Percentiles rank a stretch among this genome's conserved stretches.
Evolutionary conservation across 1,140 invertebrate species (phyloP).

Genomic region (Prorops nasuta): DNA sequence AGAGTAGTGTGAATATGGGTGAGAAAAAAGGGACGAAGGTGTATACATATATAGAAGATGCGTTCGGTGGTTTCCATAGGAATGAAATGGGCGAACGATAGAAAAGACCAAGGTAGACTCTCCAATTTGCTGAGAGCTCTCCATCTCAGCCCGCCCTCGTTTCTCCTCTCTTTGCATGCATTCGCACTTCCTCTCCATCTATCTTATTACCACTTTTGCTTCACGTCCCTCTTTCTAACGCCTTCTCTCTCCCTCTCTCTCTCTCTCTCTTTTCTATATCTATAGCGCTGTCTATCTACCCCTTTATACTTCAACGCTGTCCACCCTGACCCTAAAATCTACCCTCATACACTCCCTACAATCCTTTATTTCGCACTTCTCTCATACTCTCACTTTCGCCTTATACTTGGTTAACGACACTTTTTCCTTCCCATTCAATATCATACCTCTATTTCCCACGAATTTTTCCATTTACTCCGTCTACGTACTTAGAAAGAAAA

Average conservation of each 20-base stretch:
- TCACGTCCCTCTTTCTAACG: not conserved
- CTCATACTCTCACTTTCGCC: not conserved
- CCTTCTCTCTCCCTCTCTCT: not conserved
- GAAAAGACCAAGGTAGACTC: slow-evolving; percentile 14
- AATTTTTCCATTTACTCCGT: too few relatives aligned
- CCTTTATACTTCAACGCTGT: too few relatives aligned
- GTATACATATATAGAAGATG: not conserved
- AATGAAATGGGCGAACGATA: slow-evolving; percentile 2
- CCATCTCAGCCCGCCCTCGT: not conserved
- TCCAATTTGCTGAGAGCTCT: slow-evolving; percentile 22
- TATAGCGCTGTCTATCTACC: too few relatives aligned
- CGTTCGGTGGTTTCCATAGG: not conserved
- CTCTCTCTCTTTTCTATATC: too few relatives aligned
- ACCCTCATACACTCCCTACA: not conserved
- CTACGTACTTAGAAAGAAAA: too few relatives aligned
- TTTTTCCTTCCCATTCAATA: too few relatives aligned
- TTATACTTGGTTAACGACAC: too few relatives aligned
- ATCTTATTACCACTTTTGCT: not conserved
- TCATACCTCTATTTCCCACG: too few relatives aligned
- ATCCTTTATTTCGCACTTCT: too few relatives aligned
- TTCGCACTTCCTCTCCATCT: not conserved
- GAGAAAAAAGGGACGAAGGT: slow-evolving; percentile 7
- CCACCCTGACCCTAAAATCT: not conserved
- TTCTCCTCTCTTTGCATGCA: not conserved
- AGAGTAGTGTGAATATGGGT: slow-evolving; percentile 13